These are phyloP conservation scores for Oligia fasciuncula DNA, from an alignment of 2,888 invertebrate genomes.

Conservation along the genomic window DNA sequence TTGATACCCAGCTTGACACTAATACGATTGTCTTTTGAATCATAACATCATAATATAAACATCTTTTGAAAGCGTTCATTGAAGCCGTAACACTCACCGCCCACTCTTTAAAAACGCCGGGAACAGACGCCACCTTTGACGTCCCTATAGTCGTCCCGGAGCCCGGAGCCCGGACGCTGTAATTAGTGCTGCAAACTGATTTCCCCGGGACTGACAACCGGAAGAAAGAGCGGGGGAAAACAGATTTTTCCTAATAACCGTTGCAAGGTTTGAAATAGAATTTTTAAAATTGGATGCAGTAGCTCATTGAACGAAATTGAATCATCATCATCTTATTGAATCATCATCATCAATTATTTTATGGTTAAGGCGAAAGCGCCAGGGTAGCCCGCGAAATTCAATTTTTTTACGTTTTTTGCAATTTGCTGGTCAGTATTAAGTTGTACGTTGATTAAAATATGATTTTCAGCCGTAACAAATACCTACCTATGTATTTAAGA, in stretches of 20 bases:
- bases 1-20: neutral
- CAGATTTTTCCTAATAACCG: slow-evolving; percentile 1
- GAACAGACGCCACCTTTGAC: slow-evolving; percentile 37
- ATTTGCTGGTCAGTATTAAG: too few species aligned
- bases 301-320: neutral
- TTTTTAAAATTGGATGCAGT: slow-evolving; percentile 10
- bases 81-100: slow-evolving; percentile 17
- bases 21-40: neutral
- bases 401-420: too few species aligned
- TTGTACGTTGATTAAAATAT: too few species aligned
- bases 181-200: slow-evolving; percentile 54
- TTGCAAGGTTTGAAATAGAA: neutral
- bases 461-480: too few species aligned
- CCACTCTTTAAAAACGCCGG: slow-evolving; percentile 30
- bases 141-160: slow-evolving; percentile 1
- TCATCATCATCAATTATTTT: too few species aligned
- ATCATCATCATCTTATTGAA: neutral
- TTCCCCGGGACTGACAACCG: slow-evolving; percentile 46
- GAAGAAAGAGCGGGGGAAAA: slow-evolving; percentile 16
- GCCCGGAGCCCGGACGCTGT: slow-evolving; percentile 18
- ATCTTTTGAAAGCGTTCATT: slow-evolving; percentile 25
- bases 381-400: too few species aligned
- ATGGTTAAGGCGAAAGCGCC: too few species aligned
- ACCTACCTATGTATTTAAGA: too few species aligned
- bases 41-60: slow-evolving; percentile 15